Percentiles rank a stretch among this genome's conserved stretches.
Conservation (phyloP, 2,113 vertebrate genomes). For the Macquaria australasica region DNA sequence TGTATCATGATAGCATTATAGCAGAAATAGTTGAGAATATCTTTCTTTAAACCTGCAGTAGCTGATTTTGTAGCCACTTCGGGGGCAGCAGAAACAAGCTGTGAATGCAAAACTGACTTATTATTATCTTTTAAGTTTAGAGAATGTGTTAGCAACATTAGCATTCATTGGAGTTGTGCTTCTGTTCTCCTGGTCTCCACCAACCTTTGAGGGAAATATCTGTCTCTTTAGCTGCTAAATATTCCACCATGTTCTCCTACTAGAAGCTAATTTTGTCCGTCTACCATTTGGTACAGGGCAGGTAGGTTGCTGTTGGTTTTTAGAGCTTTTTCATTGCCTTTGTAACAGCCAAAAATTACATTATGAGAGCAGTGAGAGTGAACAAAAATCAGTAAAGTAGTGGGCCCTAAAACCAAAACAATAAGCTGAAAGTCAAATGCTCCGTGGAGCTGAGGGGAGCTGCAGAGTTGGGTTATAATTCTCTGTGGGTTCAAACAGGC, state of each 20-base stretch:
- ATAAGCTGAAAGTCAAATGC: not conserved
- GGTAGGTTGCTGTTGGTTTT: not conserved
- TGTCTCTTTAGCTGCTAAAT: not conserved
- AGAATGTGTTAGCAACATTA: not conserved
- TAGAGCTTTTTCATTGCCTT: not conserved
- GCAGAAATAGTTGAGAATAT: not conserved
- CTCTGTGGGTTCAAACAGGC: no score
- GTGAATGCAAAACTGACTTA: not conserved
- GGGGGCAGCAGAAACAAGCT: conserved; percentile 10
- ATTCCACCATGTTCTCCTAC: not conserved
- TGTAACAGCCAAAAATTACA: not conserved
- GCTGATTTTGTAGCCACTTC: not conserved
- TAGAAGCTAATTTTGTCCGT: not conserved
- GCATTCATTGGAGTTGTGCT: not conserved
- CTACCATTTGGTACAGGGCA: not conserved
- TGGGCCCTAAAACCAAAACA: not conserved
- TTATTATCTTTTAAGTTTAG: not conserved
- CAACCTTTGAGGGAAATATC: not conserved
- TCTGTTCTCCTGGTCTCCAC: not conserved
- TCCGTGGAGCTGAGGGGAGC: no score
- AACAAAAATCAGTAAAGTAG: not conserved
- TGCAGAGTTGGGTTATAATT: no score
- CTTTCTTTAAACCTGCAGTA: not conserved
- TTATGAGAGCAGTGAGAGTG: not conserved
- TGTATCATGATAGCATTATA: not conserved